phyloP scores from a whole-genome alignment of 2,888 invertebrate genomes.

The Phyllotreta cruciferae region DNA sequence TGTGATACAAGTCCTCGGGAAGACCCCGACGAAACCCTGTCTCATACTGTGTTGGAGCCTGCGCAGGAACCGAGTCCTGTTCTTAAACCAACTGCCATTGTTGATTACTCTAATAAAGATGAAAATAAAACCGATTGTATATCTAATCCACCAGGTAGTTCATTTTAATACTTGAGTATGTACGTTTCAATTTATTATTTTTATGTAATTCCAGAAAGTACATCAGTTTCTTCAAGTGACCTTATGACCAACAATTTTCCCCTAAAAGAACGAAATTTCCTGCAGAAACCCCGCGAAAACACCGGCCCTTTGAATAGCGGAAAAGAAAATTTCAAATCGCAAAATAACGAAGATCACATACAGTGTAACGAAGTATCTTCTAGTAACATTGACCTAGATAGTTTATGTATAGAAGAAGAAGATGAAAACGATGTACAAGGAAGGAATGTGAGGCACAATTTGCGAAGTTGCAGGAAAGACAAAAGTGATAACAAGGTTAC shows the following conservation, averaged over 20 bases:
- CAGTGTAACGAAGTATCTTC: conserved; percentile 75
- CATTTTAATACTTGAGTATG: too few relatives aligned
- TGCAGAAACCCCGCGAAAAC: conserved; percentile 52
- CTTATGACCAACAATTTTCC: conserved; percentile 44
- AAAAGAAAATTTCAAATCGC: conserved; percentile 44
- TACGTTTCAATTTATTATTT: too few relatives aligned
- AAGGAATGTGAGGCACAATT: conserved; percentile 31
- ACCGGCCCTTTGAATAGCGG: conserved; percentile 45
- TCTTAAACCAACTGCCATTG: not conserved
- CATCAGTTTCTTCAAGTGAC: conserved; percentile 46
- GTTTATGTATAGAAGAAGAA: conserved; percentile 34
- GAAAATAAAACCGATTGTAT: conserved; percentile 29
- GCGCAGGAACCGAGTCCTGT: conserved; percentile 27
- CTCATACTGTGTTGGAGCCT: conserved; percentile 27
- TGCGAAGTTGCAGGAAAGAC: conserved; percentile 37
- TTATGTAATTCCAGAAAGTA: conserved; percentile 29
- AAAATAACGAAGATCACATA: conserved; percentile 59
- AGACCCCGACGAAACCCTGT: conserved; percentile 18
- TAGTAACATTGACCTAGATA: conserved; percentile 63
- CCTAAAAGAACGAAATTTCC: conserved; percentile 51
- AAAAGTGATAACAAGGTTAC: conserved; percentile 27
- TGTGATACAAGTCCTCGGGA: conserved; percentile 33
- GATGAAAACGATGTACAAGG: conserved; percentile 24
- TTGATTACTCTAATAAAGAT: conserved; percentile 28
- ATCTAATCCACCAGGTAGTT: conserved; percentile 7